Percentiles rank a stretch among this genome's conserved stretches.
Conservation (phyloP, 1,140 invertebrate genomes). For the Leptopilina clavipes region DNA sequence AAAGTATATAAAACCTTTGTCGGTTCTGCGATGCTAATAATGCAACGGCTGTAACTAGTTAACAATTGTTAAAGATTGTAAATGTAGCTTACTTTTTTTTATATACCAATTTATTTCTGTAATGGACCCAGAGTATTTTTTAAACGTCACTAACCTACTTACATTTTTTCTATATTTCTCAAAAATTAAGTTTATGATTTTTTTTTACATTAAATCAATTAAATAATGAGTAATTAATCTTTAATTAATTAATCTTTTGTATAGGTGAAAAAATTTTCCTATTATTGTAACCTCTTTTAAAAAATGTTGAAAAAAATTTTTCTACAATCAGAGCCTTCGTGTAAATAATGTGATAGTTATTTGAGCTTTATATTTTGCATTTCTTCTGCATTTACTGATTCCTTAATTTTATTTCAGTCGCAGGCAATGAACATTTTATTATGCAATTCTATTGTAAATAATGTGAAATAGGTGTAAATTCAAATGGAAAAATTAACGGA, state of each 20-base stretch:
- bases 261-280: background rate
- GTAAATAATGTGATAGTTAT: slow-evolving; percentile 50
- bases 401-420: slow-evolving; percentile 36
- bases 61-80: slow-evolving; percentile 19
- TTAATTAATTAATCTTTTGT: too few species aligned
- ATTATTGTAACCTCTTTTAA: background rate
- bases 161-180: background rate
- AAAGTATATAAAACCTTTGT: background rate
- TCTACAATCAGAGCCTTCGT: slow-evolving; percentile 3
- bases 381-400: slow-evolving; percentile 45
- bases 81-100: slow-evolving; percentile 28
- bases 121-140: slow-evolving; percentile 13
- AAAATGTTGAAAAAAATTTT: background rate
- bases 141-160: background rate
- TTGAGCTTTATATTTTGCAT: slow-evolving; percentile 46
- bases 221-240: too few species aligned
- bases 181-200: background rate
- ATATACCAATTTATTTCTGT: slow-evolving; percentile 32
- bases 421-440: slow-evolving; percentile 35
- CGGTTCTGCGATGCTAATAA: background rate
- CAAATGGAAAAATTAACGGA: background rate
- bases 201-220: background rate
- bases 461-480: slow-evolving; percentile 36
- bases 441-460: slow-evolving; percentile 49
- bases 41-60: slow-evolving; percentile 17